A percentile compares a stretch with the other conserved stretches of the same genome.
These are phyloP conservation scores for Asbolus verrucosus DNA, from an alignment of 1,140 invertebrate species.

Conservation along the genomic window DNA sequence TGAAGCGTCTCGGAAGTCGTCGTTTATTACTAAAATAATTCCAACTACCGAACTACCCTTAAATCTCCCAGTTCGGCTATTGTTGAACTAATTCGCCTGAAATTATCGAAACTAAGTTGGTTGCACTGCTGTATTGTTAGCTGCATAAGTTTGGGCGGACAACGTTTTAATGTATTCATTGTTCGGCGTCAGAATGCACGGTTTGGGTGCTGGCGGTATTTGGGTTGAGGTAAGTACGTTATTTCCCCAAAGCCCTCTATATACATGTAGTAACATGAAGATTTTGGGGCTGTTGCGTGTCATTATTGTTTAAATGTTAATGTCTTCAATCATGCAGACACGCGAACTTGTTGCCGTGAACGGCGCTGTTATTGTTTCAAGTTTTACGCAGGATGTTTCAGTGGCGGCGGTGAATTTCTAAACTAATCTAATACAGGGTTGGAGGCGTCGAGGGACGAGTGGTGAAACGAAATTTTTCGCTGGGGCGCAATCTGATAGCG, in stretches of 20 bases:
- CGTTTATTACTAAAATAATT: no score
- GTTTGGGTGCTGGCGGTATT: slow-evolving; percentile 5
- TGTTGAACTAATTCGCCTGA: no score
- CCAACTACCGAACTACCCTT: no score
- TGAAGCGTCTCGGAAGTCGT: no score
- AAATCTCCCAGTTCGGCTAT: no score
- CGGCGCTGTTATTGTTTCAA: background rate
- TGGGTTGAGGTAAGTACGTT: slow-evolving; percentile 18
- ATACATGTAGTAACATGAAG: slow-evolving; percentile 15
- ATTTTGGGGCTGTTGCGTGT: slow-evolving; percentile 8
- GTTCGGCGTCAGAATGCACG: slow-evolving; percentile 16
- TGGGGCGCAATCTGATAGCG: no score
- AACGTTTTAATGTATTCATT: slow-evolving; percentile 21
- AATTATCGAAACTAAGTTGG: background rate
- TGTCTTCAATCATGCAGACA: slow-evolving; percentile 10
- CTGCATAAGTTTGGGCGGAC: background rate
- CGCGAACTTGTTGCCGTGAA: slow-evolving; percentile 31
- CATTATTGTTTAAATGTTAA: slow-evolving; percentile 27
- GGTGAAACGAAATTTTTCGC: no score
- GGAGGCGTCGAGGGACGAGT: background rate
- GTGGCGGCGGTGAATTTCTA: no score
- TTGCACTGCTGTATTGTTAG: background rate
- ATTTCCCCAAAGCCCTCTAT: slow-evolving; percentile 28
- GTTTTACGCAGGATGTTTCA: no score
- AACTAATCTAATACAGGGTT: background rate